Percentiles rank a stretch among this genome's conserved stretches.
phyloP scores from a whole-genome alignment of 2,113 vertebrate species.

The Pseudolaguvia tuberculata region DNA sequence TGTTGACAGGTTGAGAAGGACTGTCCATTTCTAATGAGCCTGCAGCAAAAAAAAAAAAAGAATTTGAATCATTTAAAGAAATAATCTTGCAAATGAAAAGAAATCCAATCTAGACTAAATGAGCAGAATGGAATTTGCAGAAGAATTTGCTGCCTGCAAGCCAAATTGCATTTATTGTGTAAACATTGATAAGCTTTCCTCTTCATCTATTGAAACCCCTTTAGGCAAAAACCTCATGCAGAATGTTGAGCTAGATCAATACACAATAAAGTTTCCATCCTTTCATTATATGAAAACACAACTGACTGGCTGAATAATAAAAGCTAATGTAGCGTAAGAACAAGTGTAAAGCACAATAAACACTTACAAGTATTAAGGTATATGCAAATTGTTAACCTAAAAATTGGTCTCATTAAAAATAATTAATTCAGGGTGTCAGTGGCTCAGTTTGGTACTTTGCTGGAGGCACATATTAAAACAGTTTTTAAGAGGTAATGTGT shows the following conservation, averaged over 20 bases:
- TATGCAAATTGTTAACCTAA: no score
- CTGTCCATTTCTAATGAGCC: conserved; percentile 96
- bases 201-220: not conserved
- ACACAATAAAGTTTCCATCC: not conserved
- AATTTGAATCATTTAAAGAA: not conserved
- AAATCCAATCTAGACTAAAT: not conserved
- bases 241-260: not conserved
- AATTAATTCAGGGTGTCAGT: no score
- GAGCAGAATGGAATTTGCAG: not conserved
- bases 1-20: conserved; percentile 95
- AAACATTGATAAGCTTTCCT: not conserved
- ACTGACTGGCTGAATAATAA: not conserved
- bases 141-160: not conserved
- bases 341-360: not conserved
- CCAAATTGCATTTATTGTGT: not conserved
- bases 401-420: no score
- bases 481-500: no score
- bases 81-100: not conserved
- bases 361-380: not conserved
- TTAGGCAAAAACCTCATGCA: not conserved
- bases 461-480: no score
- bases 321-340: not conserved
- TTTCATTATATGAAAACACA: not conserved
- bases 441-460: no score
- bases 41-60: conserved; percentile 45